Evolutionary conservation across 1,140 invertebrate genomes (phyloP).

Genomic region (Musca vetustissima): DNA sequence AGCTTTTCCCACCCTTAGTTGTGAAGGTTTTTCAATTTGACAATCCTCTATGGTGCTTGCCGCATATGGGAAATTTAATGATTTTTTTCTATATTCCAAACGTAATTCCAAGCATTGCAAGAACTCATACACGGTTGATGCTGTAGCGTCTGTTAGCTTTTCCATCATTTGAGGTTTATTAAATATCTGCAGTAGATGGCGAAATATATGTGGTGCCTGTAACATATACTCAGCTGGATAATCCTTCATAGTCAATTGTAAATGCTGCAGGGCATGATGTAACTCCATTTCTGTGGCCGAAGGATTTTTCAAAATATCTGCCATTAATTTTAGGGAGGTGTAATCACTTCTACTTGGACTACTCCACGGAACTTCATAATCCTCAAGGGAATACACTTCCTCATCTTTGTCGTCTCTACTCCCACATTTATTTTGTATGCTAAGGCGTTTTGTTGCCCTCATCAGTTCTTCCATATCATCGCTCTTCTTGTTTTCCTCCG

Average conservation of each 20-base stretch:
- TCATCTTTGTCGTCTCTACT: not conserved
- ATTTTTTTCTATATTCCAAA: not conserved
- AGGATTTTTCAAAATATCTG: constrained; percentile 29
- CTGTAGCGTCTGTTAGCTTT: not conserved
- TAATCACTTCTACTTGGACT: constrained; percentile 34
- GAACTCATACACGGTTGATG: not conserved
- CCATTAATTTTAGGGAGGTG: constrained; percentile 33
- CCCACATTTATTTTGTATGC: not conserved
- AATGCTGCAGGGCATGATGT: constrained; percentile 29
- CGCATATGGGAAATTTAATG: not conserved
- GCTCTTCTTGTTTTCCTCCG: not conserved
- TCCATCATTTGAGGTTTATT: not conserved
- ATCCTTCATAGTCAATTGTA: constrained; percentile 41
- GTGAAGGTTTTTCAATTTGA: not conserved
- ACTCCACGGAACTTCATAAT: constrained; percentile 41
- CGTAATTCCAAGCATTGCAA: not conserved
- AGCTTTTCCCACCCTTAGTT: not conserved
- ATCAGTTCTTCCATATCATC: constrained; percentile 10
- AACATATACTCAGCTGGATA: constrained; percentile 48
- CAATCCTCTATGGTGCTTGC: no score
- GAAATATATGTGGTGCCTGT: constrained; percentile 42
- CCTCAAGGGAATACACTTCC: constrained; percentile 16
- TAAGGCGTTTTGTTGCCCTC: not conserved
- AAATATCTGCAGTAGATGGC: constrained; percentile 38
- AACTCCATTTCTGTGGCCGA: constrained; percentile 25